phyloP scores from a whole-genome alignment of 1,140 invertebrate species.

The Chionoecetes opilio region DNA sequence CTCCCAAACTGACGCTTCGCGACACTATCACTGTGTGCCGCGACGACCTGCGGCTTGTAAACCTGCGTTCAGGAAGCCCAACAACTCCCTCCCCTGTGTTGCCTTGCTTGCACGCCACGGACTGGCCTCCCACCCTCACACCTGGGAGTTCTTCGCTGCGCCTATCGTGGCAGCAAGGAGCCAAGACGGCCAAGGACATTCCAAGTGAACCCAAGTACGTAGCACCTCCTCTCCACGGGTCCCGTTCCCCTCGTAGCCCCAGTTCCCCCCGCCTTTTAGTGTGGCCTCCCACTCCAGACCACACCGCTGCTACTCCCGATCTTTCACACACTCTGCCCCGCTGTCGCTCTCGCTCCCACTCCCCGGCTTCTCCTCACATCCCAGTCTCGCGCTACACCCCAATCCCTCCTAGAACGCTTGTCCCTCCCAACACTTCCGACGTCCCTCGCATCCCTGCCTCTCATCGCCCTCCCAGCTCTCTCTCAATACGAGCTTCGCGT shows the following conservation, averaged over 20 bases:
- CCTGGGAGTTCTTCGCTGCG: background rate
- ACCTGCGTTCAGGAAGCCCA: conserved; percentile 62
- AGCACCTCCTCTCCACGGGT: conserved; percentile 53
- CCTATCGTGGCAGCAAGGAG: background rate
- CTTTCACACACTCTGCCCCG: background rate
- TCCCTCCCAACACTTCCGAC: background rate
- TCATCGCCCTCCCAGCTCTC: background rate
- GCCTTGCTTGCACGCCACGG: background rate
- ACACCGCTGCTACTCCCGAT: conserved; percentile 25
- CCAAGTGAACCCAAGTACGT: conserved; percentile 64
- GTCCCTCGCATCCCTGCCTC: background rate
- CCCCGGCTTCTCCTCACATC: background rate
- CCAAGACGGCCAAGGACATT: conserved; percentile 38
- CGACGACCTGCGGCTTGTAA: conserved; percentile 56
- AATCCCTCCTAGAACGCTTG: background rate
- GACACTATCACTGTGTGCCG: conserved; percentile 58
- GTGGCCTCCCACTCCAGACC: background rate
- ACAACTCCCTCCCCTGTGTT: conserved; percentile 36
- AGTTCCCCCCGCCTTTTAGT: background rate
- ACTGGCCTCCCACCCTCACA: background rate
- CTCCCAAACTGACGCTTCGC: background rate
- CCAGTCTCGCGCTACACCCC: background rate
- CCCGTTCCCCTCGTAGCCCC: background rate
- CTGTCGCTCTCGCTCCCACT: background rate
- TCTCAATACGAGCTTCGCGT: background rate